Evolutionary conservation across 2,797 vertebrate genomes (phyloP), one percentile per base, ranked within the genome.

Genomic region (Scolopax rusticola): DNA sequence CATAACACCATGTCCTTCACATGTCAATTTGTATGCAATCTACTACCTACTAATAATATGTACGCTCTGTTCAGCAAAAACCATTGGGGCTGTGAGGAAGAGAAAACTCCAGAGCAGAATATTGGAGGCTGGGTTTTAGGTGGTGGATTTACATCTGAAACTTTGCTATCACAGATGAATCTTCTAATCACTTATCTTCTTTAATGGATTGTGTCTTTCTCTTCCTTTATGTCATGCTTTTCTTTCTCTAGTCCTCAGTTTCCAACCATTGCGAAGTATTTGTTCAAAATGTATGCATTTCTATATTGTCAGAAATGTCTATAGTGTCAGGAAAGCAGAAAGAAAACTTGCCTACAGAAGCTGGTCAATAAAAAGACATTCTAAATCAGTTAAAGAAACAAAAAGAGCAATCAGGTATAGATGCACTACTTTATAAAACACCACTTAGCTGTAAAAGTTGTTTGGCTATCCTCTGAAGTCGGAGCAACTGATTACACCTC

Each of bases 61-160:
- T n/a, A 70, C 0, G 4, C 20, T 59, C 7, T 25, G 7, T 21
- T 53, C 41, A 69, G 45, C 27, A 82, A 87, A 76, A 94, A 30
- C 0, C 47, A 36, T 6, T 15, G 4, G 3, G 32, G 2, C 8
- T 47, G 18, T 3, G 8, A 5, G 7, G 33, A 11, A 24, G 16
- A 53, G 4, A 30, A 64, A 56, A 77, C 12, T 6, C n/a, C 40
- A 53, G 32, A 43, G 18, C 43, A 69, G 36, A 40, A 60, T 4
- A 2, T 11, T 8, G 69, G 45, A 65, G 41, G 19, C 8, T 61
- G 50, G 11, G 33, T 43, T 65, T 69, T 64, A 61, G 25, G 8
- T 7, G 6, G 41, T 24, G 32, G 9, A 70, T 38, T 56, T 91
- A 61, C 19, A 64, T 24, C 27, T 71, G 30, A 87, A 93, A 75